Base-by-base conservation (phyloP, 1,140 invertebrate genomes). In the Nylanderia fulva region DNA sequence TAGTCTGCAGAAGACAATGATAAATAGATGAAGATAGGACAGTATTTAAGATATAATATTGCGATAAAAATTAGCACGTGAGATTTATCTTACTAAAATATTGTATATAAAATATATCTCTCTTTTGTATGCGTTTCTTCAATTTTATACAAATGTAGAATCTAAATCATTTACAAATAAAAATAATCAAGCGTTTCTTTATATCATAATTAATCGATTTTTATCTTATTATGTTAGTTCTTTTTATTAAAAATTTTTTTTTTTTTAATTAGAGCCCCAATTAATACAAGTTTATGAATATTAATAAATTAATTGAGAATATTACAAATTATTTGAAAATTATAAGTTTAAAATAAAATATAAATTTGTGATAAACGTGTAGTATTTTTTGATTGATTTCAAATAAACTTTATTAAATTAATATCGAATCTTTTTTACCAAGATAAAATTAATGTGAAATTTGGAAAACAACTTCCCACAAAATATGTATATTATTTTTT, bases 1-100 rank as follows among this genome's bases (percentile, higher is more conserved):
- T 72, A 72, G 66, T 39, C 66, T 60, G 66, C 11, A 58, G 33
- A 71, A 58, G 54, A 72, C 77, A 72, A 45, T 72, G 52, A 72
- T 60, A 80, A 80, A 80, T 80, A 54, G 48, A 69, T 48, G 48
- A 39, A 56, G 52, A n/a, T n/a, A 39, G 33, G 6, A 27, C 5
- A n/a, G 18, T 21, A 52, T 77, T 77, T 45, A 45, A 71, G 13
- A 2, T 29, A 21, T 24, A 18, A 54, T 48, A 39, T 69, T 27
- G 48, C 48, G 18, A 69, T 80, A 18, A 13, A 71, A 42, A 80
- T 80, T 56, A 56, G 24, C 27, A 24, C 3, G n/a, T 33, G 48
- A 56, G 48, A 71, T 80, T 71, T 69, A 71, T 80, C 8, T 33
- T 21, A 48, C 15, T 18, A 48, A 48, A 48, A 18, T 48, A 48